phyloP scores from a whole-genome alignment of 2,797 vertebrate species.

The Nyctalus aviator region DNA sequence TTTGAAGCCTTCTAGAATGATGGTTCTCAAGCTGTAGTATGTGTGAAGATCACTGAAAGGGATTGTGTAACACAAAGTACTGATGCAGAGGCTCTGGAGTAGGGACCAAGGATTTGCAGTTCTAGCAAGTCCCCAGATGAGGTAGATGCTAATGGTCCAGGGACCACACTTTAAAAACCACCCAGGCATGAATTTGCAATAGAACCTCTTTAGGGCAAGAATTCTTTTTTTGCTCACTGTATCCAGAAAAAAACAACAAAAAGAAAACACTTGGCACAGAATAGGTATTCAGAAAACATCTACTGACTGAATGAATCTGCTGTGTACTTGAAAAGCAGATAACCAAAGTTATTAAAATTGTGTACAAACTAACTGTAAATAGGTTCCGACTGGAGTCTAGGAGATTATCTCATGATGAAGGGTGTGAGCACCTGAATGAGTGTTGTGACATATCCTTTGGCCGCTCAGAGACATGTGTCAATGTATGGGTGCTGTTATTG shows the following conservation, averaged over 20 bases:
- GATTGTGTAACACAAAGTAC: background rate
- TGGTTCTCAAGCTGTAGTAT: background rate
- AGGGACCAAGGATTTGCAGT: background rate
- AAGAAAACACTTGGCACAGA: background rate
- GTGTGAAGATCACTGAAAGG: background rate
- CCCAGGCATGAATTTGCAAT: background rate
- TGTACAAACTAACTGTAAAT: background rate
- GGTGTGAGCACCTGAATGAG: background rate
- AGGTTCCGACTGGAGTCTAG: background rate
- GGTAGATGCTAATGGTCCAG: background rate
- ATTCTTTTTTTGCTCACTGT: background rate
- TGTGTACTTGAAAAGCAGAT: background rate
- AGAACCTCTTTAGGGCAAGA: background rate
- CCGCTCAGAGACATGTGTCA: background rate
- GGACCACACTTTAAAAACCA: background rate
- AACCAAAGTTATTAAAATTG: background rate
- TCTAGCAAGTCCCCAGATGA: background rate
- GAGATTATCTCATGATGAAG: background rate
- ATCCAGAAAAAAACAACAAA: slow-evolving; percentile 33
- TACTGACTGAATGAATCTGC: background rate
- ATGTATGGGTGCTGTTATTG: background rate
- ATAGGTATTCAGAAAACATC: background rate
- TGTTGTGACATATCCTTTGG: background rate
- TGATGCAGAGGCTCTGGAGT: background rate
- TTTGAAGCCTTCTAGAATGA: background rate